Base-by-base conservation (phyloP, 2,888 invertebrate genomes). In the Athalia cordata region DNA sequence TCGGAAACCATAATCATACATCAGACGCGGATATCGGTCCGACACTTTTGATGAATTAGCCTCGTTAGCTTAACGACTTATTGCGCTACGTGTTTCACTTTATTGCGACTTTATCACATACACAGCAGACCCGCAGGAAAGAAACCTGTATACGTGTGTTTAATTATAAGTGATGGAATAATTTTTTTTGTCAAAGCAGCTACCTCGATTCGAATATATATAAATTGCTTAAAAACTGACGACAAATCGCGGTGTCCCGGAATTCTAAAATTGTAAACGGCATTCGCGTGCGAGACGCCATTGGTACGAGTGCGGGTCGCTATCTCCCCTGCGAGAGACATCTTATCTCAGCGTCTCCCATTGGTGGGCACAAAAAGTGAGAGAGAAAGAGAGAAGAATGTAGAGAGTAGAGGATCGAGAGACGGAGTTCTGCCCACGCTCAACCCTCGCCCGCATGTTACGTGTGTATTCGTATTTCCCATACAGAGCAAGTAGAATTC, bases 1-100 rank as follows among this genome's bases (percentile, higher is more conserved):
- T 66, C 76, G 76, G 55, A 29, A 7, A 3, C 78, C 65, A 62
- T 43, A 77, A 78, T 82, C 84, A 77, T 85, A 84, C 82, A 84
- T 83, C 84, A 84, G 80, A 75, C 29, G 29, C 80, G 79, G 80
- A 83, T 84, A 84, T 82, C 84, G 82, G 79, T 82, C 81, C 84
- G 85, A 85, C 85, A 85, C 82, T 85, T 87, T 85, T 85, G 87
- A 85, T 83, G 85, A 85, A 87, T 86, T 85, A 84, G 84, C 81
- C 83, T 86, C 84, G 83, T 85, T 86, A 84, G 82, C 80, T 84
- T 83, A 83, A 83, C 84, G 86, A 85, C 81, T 82, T 82, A 85
- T 85, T 82, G 83, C 78, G 82, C 81, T 81, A 76, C 80, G 77
- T 13, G 77, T 77, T 81, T 75, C 77, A 78, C 77, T 84, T 85